Base-by-base conservation (phyloP, 1,140 invertebrate species). In the Drosophila guanche region DNA sequence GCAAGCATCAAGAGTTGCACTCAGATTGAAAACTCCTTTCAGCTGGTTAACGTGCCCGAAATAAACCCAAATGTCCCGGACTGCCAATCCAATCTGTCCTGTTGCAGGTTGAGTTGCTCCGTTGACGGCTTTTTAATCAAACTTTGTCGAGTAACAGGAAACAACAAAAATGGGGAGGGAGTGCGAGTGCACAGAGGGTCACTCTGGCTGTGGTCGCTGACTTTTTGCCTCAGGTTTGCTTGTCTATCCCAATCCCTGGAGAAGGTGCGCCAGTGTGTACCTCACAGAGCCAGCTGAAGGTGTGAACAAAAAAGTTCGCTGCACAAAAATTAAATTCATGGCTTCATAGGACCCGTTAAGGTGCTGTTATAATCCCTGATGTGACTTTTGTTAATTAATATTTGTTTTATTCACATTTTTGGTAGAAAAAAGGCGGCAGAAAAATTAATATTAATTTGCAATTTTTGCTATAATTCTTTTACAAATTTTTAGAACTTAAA, bases 381-480 rank as follows among this genome's bases (percentile, higher is more conserved):
- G 45, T 53, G 40, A 37, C 41, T 50, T 77, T 53, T 72, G 61
- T 72, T 72, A 72, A 72, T 68, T 72, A 72, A 72, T 61, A 71
- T 72, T 48, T 67, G 53, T 62, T 41, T 46, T 53, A 74, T 65
- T 45, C n/a, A 69, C 63, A 83, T 81, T 68, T 77, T 74, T 42
- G 59, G 57, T 20, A 51, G 45, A 52, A 42, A 41, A 59, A 56
- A 54, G 29, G 29, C 12, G 16, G 40, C 62, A 46, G 40, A 60
- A 68, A 75, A 59, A 53, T 46, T 48, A 20, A 75, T 78, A 75
- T 75, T 79, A 79, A 84, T 79, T 59, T 79, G 41, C 58, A 50
- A 53, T 60, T 71, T 84, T 70, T 84, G 75, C 71, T 20, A 20
- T 20, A 20, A 20, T 20, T 20, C 16, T 20, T 20, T 20, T 1